These are phyloP conservation scores for Gonioctena quinquepunctata DNA, from an alignment of 1,140 invertebrate species.

Conservation along the genomic window DNA sequence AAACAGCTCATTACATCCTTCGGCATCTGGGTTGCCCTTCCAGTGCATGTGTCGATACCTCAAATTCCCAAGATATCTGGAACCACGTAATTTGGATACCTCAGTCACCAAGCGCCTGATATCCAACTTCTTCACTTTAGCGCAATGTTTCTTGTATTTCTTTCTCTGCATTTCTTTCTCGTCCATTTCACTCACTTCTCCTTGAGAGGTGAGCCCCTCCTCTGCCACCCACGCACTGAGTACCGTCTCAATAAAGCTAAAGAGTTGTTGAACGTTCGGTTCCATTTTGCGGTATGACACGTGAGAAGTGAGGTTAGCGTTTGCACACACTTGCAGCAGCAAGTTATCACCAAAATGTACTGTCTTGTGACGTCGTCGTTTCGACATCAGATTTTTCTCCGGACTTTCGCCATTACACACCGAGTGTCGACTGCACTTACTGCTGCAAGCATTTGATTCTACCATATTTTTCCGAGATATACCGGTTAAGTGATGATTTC, in stretches of 20 bases:
- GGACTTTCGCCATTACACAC: constrained; percentile 40
- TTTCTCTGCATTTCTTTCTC: constrained; percentile 65
- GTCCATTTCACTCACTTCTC: constrained; percentile 67
- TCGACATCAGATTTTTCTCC: constrained; percentile 49
- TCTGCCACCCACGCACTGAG: constrained; percentile 71
- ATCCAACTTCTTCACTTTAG: constrained; percentile 66
- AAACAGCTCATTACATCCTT: constrained; percentile 75
- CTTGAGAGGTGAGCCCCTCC: constrained; percentile 68
- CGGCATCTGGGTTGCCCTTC: constrained; percentile 66
- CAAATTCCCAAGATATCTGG: constrained; percentile 65
- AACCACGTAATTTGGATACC: constrained; percentile 66
- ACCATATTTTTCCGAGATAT: constrained; percentile 39
- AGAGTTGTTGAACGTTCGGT: constrained; percentile 76
- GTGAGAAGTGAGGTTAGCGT: constrained; percentile 54
- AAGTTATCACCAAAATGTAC: constrained; percentile 76
- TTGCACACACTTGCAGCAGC: constrained; percentile 69
- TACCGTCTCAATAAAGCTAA: constrained; percentile 74
- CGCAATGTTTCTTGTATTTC: constrained; percentile 68
- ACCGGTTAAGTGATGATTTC: not conserved
- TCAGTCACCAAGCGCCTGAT: constrained; percentile 68
- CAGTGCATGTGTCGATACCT: constrained; percentile 73
- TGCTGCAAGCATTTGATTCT: constrained; percentile 48
- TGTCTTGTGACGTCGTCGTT: constrained; percentile 71
- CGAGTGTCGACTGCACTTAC: constrained; percentile 40
- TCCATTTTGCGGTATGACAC: constrained; percentile 58